Evolutionary conservation across 2,797 vertebrate genomes (phyloP).

Genomic region (Leucoraja ocellata): DNA sequence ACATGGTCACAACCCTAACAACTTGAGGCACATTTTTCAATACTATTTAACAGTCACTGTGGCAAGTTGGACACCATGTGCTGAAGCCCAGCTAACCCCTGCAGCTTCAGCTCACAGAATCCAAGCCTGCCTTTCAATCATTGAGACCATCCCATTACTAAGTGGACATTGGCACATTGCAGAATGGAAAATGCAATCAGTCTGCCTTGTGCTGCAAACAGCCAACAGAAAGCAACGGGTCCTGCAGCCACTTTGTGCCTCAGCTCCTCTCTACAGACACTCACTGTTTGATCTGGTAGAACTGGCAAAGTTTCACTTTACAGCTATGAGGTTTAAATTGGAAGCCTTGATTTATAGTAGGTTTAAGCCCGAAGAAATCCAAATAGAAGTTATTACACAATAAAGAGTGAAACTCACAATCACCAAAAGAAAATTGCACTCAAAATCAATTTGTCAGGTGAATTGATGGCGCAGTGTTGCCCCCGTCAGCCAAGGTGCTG

Average conservation of each 20-base stretch:
- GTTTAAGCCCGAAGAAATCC: not conserved
- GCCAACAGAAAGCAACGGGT: not conserved
- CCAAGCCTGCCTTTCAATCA: not conserved
- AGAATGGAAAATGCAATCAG: slow-evolving; percentile 4
- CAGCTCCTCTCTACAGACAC: not conserved
- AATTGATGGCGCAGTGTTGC: not conserved
- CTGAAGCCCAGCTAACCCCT: not conserved
- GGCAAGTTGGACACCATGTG: not conserved
- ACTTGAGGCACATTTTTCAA: not conserved
- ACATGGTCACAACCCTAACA: slow-evolving; percentile 13
- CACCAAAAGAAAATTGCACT: not conserved
- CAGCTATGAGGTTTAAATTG: not conserved
- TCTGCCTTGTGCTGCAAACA: slow-evolving; percentile 5
- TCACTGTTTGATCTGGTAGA: not conserved
- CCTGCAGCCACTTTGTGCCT: not conserved
- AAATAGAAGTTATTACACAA: not conserved
- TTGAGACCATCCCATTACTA: not conserved
- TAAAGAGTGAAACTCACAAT: not conserved
- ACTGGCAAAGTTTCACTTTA: not conserved
- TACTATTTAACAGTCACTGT: not conserved
- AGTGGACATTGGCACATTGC: not conserved
- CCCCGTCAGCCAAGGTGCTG: not conserved
- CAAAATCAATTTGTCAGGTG: not conserved
- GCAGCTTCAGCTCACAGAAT: slow-evolving; percentile 15
- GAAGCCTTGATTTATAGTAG: not conserved